These are phyloP conservation scores for Stenodera caucasica DNA, from an alignment of 2,888 invertebrate species.

Conservation along the genomic window DNA sequence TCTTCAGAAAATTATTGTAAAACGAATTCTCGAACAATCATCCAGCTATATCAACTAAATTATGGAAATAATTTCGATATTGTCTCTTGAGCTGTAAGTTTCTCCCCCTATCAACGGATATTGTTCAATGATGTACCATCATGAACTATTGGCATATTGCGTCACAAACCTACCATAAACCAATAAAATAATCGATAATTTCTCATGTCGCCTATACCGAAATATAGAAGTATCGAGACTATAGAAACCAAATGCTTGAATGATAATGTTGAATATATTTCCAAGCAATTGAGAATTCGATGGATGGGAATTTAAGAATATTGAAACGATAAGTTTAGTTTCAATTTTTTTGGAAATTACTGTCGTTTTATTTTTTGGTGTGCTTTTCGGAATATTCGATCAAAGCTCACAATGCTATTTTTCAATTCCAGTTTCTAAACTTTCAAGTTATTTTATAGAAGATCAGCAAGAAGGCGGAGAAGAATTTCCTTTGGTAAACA, in stretches of 20 bases:
- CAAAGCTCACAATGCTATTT: background rate
- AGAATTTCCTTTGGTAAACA: background rate
- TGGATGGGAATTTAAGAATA: background rate
- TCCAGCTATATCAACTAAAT: background rate
- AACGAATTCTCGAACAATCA: background rate
- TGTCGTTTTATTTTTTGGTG: background rate
- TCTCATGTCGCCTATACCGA: background rate
- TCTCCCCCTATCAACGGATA: background rate
- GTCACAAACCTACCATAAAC: background rate
- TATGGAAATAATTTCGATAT: background rate
- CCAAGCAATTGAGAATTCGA: background rate
- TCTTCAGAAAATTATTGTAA: background rate
- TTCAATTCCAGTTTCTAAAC: background rate
- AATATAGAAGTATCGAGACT: background rate
- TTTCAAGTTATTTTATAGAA: background rate
- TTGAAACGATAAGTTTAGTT: background rate
- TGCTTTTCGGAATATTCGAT: background rate
- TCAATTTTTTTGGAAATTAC: background rate
- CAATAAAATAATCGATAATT: background rate
- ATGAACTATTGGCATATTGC: background rate
- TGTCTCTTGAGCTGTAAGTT: background rate
- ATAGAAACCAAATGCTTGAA: background rate
- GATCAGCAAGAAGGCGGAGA: background rate
- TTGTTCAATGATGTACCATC: background rate
- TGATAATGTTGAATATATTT: background rate